A percentile compares a stretch with the other conserved stretches of the same genome.
These are phyloP conservation scores for Andrena chrysosceles DNA, from an alignment of 2,888 invertebrate genomes.

Conservation along the genomic window DNA sequence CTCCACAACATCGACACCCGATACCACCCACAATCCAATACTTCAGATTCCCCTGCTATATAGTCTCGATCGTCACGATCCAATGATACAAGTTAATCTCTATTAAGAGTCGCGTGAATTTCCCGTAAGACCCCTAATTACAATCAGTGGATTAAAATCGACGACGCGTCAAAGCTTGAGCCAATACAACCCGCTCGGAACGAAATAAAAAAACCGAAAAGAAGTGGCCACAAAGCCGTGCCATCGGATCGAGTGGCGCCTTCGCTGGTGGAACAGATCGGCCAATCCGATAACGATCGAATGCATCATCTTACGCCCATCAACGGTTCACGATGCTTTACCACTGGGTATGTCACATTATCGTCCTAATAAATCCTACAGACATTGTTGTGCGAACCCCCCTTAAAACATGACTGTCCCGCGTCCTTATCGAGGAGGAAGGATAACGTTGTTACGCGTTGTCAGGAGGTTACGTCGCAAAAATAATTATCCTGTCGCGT, in stretches of 20 bases:
- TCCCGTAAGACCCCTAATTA: slow-evolving; percentile 11
- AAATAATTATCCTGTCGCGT: slow-evolving; percentile 36
- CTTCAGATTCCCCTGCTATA: not conserved
- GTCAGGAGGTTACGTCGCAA: not conserved
- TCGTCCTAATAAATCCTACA: slow-evolving; percentile 13
- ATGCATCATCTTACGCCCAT: slow-evolving; percentile 17
- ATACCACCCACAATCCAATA: not conserved
- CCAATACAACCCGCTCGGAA: not conserved
- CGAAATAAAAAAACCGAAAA: not conserved
- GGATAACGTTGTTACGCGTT: slow-evolving; percentile 42
- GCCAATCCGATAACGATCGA: slow-evolving; percentile 37
- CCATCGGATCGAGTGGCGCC: not conserved
- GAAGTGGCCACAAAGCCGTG: slow-evolving; percentile 12
- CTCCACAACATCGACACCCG: not conserved
- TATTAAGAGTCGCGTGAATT: not conserved
- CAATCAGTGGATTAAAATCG: slow-evolving; percentile 1
- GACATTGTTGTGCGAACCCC: slow-evolving; percentile 22
- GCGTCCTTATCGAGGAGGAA: slow-evolving; percentile 8
- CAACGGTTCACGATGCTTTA: not conserved
- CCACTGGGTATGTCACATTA: slow-evolving; percentile 30
- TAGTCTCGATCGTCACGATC: slow-evolving; percentile 1
- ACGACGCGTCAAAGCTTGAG: not conserved
- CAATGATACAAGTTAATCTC: slow-evolving; percentile 24
- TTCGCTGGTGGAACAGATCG: slow-evolving; percentile 11
- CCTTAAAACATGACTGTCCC: not conserved